phyloP scores from a whole-genome alignment of 2,113 vertebrate genomes.

The Phaethornis superciliosus region DNA sequence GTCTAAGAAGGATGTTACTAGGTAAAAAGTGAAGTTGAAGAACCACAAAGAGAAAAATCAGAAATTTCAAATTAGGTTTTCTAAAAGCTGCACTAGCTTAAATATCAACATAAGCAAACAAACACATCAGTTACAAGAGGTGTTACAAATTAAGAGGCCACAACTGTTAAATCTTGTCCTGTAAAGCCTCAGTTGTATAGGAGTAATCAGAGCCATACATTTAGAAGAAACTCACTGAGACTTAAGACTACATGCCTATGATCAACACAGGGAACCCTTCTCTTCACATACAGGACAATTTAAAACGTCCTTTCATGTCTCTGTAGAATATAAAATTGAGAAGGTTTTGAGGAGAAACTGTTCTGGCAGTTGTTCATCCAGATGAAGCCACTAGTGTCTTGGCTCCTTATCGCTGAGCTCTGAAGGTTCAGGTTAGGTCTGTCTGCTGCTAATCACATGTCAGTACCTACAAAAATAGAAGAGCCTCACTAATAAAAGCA shows the following conservation, averaged over 20 bases:
- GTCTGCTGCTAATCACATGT: not conserved
- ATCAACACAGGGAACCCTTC: not conserved
- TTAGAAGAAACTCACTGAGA: not conserved
- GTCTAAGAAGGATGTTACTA: not conserved
- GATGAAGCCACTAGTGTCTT: not conserved
- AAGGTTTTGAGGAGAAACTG: not conserved
- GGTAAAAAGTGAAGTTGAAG: not conserved
- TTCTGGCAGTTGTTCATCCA: not conserved
- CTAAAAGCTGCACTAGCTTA: not conserved
- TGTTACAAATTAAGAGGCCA: not conserved
- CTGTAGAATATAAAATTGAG: not conserved
- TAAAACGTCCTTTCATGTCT: not conserved
- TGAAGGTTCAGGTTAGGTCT: not conserved
- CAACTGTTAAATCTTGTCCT: not conserved
- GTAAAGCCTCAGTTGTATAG: not conserved
- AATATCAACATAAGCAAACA: not conserved
- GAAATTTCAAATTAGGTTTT: not conserved
- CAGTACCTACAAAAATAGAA: slow-evolving; percentile 43
- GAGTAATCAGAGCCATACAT: not conserved
- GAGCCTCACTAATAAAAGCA: not conserved
- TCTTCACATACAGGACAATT: not conserved
- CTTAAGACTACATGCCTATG: not conserved
- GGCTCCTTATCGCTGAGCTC: not conserved
- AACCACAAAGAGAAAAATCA: not conserved
- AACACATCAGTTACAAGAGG: not conserved